Percentiles rank a stretch among this genome's conserved stretches.
These are phyloP conservation scores for Eubasilissa splendida DNA, from an alignment of 2,888 invertebrate genomes.

Conservation along the genomic window DNA sequence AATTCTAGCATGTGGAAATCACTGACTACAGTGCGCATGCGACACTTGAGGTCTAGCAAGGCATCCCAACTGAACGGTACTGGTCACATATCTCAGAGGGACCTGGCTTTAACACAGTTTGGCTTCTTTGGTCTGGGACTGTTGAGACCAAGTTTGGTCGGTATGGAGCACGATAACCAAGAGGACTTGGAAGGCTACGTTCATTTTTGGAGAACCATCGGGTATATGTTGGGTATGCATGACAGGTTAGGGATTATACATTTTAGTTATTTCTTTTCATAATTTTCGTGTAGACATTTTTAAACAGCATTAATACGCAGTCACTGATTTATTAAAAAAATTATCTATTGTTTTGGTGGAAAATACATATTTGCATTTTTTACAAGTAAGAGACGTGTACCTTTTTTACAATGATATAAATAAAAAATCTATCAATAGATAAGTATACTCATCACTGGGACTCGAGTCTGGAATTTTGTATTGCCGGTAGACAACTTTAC, in stretches of 20 bases:
- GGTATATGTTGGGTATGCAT: slow-evolving; percentile 86
- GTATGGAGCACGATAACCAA: slow-evolving; percentile 73
- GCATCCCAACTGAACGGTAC: slow-evolving; percentile 67
- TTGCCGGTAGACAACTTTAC: no score
- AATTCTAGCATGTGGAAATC: slow-evolving; percentile 78
- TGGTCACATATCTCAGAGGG: slow-evolving; percentile 82
- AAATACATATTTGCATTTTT: no score
- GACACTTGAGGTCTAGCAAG: slow-evolving; percentile 78
- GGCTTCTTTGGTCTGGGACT: slow-evolving; percentile 87
- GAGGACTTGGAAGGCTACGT: slow-evolving; percentile 83
- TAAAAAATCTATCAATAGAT: no score
- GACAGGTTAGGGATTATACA: slow-evolving; percentile 74
- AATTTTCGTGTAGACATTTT: neutral
- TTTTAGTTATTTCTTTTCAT: neutral
- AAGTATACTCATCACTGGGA: no score
- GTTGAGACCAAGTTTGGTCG: slow-evolving; percentile 76
- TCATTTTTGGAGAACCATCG: slow-evolving; percentile 89
- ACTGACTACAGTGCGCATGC: slow-evolving; percentile 76
- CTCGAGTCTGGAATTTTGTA: no score
- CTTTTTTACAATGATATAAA: no score
- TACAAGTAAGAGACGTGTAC: no score
- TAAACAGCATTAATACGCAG: neutral
- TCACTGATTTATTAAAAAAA: neutral
- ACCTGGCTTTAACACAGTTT: slow-evolving; percentile 89
- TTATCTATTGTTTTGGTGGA: no score